A percentile compares a stretch with the other conserved stretches of the same genome.
Conservation (phyloP, 2,888 invertebrate genomes). For the Zele albiditarsus region DNA sequence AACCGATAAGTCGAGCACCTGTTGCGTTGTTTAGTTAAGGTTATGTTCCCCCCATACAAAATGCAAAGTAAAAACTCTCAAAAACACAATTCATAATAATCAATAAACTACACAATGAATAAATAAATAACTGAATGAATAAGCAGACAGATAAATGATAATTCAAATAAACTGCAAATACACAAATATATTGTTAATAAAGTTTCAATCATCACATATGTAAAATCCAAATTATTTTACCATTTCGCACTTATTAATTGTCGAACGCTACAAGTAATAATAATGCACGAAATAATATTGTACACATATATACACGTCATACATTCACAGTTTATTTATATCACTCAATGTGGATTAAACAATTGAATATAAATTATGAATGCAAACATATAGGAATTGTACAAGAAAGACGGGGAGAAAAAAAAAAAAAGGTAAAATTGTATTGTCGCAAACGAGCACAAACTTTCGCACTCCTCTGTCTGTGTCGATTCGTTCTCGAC, state of each 20-base stretch:
- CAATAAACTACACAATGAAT: background rate
- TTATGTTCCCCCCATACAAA: slow-evolving; percentile 44
- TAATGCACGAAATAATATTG: background rate
- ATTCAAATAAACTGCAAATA: no score
- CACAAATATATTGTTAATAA: background rate
- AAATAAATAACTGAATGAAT: background rate
- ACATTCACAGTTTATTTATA: background rate
- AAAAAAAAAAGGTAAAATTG: background rate
- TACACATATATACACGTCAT: background rate
- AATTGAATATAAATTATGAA: background rate
- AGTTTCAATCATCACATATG: background rate
- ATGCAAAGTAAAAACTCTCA: background rate
- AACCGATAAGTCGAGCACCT: slow-evolving; percentile 41
- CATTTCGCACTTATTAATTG: background rate
- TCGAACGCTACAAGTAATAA: background rate
- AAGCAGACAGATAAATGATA: no score
- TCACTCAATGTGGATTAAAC: no score
- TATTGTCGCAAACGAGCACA: no score
- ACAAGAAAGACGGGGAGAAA: background rate
- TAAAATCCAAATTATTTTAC: background rate
- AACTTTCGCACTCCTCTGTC: background rate
- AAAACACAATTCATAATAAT: background rate
- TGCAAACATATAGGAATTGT: background rate
- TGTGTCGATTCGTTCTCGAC: background rate
- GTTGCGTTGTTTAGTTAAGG: slow-evolving; percentile 49